Evolutionary conservation across 2,888 invertebrate species (phyloP).

Genomic region (Stenodera caucasica): DNA sequence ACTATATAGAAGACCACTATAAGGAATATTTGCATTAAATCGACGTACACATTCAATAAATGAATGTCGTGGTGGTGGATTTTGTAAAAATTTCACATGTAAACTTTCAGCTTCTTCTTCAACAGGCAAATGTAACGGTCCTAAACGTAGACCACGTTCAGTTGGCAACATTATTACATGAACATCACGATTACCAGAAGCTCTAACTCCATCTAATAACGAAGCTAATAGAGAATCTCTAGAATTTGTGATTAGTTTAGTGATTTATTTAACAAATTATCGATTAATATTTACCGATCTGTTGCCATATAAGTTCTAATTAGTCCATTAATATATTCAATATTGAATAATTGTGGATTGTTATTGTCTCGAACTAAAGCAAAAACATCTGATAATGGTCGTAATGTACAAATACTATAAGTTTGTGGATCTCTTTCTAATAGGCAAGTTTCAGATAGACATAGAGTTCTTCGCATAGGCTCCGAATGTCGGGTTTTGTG

Average conservation of each 20-base stretch:
- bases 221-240: constrained; percentile 96
- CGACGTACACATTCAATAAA: constrained; percentile 84
- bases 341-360: constrained; percentile 90
- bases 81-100: constrained; percentile 78
- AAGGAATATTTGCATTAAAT: constrained; percentile 97
- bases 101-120: constrained; percentile 97
- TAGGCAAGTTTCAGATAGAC: constrained; percentile 93
- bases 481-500: constrained; percentile 79
- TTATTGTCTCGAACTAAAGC: constrained; percentile 86
- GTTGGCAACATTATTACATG: constrained; percentile 88
- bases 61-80: constrained; percentile 65
- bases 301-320: constrained; percentile 87
- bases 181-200: constrained; percentile 95
- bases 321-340: constrained; percentile 93
- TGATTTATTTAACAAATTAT: background rate
- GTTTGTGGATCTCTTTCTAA: constrained; percentile 97
- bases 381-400: constrained; percentile 82
- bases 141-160: constrained; percentile 82
- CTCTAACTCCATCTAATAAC: constrained; percentile 92
- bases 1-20: constrained; percentile 95
- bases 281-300: constrained; percentile 67
- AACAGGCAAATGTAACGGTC: constrained; percentile 85
- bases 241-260: background rate
- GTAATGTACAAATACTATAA: constrained; percentile 88
- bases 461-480: constrained; percentile 84